These are phyloP conservation scores for Sylvia atricapilla DNA, from an alignment of 2,113 vertebrate genomes.

Conservation along the genomic window DNA sequence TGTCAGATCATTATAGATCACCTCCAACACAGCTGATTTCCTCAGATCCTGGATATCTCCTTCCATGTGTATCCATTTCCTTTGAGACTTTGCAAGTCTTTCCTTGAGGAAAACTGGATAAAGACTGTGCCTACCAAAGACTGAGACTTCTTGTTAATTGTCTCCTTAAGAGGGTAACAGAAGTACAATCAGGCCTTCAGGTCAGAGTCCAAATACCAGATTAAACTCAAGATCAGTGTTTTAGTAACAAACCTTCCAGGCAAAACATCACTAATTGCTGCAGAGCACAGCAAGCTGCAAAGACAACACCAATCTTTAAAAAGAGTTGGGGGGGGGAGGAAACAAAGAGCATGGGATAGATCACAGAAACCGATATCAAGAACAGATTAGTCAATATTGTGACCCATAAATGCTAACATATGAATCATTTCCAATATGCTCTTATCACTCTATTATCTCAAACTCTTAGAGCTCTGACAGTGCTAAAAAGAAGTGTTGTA, in stretches of 20 bases:
- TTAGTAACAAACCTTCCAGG: background rate
- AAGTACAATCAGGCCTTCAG: background rate
- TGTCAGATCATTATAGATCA: background rate
- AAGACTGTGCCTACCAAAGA: background rate
- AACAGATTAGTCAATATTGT: background rate
- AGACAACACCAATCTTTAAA: background rate
- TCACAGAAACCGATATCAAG: background rate
- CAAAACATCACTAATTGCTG: background rate
- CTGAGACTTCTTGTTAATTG: background rate
- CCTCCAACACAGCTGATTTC: background rate
- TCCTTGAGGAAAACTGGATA: background rate
- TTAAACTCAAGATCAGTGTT: background rate
- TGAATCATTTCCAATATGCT: background rate
- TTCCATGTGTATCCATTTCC: background rate
- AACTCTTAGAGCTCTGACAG: fast-evolving
- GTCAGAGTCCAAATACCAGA: background rate
- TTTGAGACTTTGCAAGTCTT: background rate
- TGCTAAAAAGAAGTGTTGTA: background rate
- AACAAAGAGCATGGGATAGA: background rate
- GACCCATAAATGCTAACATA: background rate
- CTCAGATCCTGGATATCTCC: background rate
- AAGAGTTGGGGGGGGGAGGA: background rate
- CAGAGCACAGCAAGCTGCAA: background rate
- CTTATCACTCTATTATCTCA: background rate
- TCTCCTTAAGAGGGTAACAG: background rate